These are phyloP conservation scores for Cossypha caffra DNA, from an alignment of 2,797 vertebrate genomes.

Conservation along the genomic window DNA sequence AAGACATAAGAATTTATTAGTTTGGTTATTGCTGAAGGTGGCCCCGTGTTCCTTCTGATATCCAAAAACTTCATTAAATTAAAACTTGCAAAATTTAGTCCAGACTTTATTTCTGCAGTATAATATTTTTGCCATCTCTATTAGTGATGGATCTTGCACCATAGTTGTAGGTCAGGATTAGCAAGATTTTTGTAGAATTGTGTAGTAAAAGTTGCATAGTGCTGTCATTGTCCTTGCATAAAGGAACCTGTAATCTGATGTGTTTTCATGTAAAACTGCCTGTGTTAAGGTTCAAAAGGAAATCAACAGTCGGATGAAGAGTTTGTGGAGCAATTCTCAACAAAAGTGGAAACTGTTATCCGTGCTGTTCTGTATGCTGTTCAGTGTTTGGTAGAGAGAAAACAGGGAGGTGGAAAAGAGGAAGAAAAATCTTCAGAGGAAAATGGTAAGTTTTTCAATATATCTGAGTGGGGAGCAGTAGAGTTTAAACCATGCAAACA, in stretches of 20 bases:
- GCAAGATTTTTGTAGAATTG: neutral
- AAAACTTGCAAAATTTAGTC: neutral
- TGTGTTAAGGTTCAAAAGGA: conserved; percentile 50
- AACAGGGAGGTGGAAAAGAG: conserved; percentile 54
- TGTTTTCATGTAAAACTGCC: neutral
- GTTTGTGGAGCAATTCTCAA: conserved; percentile 83
- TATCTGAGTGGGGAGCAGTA: neutral
- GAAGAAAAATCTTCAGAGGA: conserved; percentile 56
- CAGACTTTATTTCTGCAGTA: neutral
- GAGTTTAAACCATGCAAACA: neutral
- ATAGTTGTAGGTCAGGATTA: neutral
- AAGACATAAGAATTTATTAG: neutral
- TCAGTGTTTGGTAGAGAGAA: conserved; percentile 87
- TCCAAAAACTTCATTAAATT: neutral
- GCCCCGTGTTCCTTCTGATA: neutral
- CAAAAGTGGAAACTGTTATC: conserved; percentile 86
- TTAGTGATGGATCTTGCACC: neutral
- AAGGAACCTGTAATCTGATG: neutral
- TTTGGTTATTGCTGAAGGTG: neutral
- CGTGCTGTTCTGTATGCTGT: conserved; percentile 85
- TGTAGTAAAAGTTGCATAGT: neutral
- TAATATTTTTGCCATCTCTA: neutral
- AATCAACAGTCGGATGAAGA: conserved; percentile 64
- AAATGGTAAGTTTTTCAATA: conserved; percentile 68
- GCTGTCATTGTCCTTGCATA: neutral